Evolutionary conservation across 2,888 invertebrate species (phyloP).

Genomic region (Hermaeophaga mercurialis): DNA sequence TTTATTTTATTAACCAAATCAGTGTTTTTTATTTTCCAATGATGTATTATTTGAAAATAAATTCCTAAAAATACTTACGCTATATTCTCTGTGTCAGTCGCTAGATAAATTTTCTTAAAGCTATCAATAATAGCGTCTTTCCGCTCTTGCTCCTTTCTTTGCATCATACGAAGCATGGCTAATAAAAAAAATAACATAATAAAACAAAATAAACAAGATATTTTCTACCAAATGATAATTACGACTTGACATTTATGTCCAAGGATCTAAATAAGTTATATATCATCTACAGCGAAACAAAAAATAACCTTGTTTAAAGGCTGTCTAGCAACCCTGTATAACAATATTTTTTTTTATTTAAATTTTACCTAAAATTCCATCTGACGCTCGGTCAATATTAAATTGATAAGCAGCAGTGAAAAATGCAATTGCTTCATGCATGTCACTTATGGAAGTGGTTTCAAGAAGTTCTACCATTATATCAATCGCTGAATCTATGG

Average conservation of each 20-base stretch:
- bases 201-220: too few relatives aligned
- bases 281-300: too few relatives aligned
- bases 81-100: constrained; percentile 60
- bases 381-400: constrained; percentile 72
- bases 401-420: constrained; percentile 82
- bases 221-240: too few relatives aligned
- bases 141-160: constrained; percentile 78
- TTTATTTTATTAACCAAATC: too few relatives aligned
- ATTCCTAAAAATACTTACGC: constrained; percentile 53
- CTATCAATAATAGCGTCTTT: constrained; percentile 78
- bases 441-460: constrained; percentile 76
- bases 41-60: too few relatives aligned
- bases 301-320: too few relatives aligned
- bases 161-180: constrained; percentile 78
- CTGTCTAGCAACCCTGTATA: too few relatives aligned
- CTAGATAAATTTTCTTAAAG: constrained; percentile 74
- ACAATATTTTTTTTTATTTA: too few relatives aligned
- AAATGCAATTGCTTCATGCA: constrained; percentile 87
- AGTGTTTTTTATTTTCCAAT: too few relatives aligned
- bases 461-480: constrained; percentile 75
- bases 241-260: too few relatives aligned
- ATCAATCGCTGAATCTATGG: constrained; percentile 45
- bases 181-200: constrained; percentile 46
- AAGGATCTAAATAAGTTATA: too few relatives aligned
- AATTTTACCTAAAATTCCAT: constrained; percentile 64